Base-by-base conservation (phyloP, 2,888 invertebrate genomes). In the Alcis repandata region DNA sequence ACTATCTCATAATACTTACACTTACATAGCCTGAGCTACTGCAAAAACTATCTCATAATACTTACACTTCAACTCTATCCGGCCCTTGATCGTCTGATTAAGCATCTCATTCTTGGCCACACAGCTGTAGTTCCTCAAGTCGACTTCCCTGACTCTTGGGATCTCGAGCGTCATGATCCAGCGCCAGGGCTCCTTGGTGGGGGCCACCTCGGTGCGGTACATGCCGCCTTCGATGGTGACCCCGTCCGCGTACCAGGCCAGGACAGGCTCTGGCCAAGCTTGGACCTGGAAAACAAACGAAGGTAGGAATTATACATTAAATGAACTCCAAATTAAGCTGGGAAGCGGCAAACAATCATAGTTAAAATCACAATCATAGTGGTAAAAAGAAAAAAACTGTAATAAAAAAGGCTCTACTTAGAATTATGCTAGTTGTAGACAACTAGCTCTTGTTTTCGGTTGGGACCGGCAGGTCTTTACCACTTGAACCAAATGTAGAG, bases 181-280 rank as follows among this genome's bases (percentile, higher is more conserved):
- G 85, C 97, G 94, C 89, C 95, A 95, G 0, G 89, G 86, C 15
- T 90, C 89, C 0, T 79, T 82, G 0, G 90, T 89, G 10, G 87
- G 64, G 1, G 79, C 71, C 43, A 90, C 87, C 41, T 93, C 92
- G 0, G 85, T 89, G 53, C 80, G 82, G 78, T 87, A 91, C n/a
- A 92, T 77, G 1, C 81, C 75, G 0, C 90, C 89, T 83, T 97
- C 97, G 8, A 98, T 87, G 9, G 97, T 94, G 32, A 96, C 93
- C 1, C 97, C 97, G 76, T 97, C 96, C 15, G 95, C 94, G 80
- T 98, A 97, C 98, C 98, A 98, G 76, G 97, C 97, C 56, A 96
- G 94, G 0, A 97, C 95, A 0, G 98, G 96, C 77, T 97, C 96
- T 0, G 98, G 98, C 89, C 96, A 98, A 0, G 98, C 97, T 91